phyloP scores from a whole-genome alignment of 2,797 vertebrate genomes.

The Falco berigora region DNA sequence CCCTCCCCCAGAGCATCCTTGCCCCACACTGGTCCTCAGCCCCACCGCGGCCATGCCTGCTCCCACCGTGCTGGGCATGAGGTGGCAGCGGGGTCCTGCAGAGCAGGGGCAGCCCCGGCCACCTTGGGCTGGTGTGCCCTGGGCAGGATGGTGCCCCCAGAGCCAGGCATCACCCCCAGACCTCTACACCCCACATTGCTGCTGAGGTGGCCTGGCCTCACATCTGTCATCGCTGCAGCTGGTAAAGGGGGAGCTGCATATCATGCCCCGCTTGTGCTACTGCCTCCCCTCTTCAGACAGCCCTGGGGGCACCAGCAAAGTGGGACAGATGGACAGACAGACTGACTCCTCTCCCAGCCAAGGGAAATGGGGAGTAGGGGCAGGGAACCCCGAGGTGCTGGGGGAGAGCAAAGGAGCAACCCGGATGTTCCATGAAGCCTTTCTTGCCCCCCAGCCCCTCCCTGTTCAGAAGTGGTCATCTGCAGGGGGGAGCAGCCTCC shows the following conservation, averaged over 20 bases:
- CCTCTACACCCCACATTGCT: fast-evolving
- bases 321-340: neutral
- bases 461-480: neutral
- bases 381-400: neutral
- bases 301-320: neutral
- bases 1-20: neutral
- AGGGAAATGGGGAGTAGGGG: neutral
- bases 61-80: fast-evolving
- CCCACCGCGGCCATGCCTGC: fast-evolving
- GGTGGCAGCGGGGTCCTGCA: fast-evolving
- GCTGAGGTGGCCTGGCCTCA: neutral
- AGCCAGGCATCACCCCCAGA: fast-evolving
- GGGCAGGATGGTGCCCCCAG: neutral
- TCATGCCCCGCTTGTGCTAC: fast-evolving
- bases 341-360: neutral
- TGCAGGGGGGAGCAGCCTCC: neutral
- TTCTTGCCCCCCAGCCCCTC: neutral
- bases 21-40: fast-evolving
- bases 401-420: neutral
- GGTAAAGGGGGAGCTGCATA: neutral
- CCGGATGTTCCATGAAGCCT: neutral
- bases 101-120: neutral
- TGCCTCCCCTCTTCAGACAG: neutral
- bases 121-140: neutral
- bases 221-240: fast-evolving